phyloP scores from a whole-genome alignment of 2,888 invertebrate species.

The Acronicta psi region DNA sequence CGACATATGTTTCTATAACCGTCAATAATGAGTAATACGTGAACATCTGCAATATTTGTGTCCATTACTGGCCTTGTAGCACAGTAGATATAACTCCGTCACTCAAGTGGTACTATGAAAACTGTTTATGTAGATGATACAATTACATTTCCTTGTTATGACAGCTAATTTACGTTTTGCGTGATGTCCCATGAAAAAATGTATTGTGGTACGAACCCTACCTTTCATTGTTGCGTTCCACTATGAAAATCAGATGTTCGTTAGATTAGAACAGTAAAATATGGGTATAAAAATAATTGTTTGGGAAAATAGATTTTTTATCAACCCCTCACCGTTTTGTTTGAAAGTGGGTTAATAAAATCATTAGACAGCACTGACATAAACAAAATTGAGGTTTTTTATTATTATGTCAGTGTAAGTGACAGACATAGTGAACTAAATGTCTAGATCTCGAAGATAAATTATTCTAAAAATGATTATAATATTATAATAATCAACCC shows the following conservation, averaged over 20 bases:
- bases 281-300: slow-evolving; percentile 12
- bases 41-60: slow-evolving; percentile 45
- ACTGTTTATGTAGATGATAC: slow-evolving; percentile 51
- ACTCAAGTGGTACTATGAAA: slow-evolving; percentile 43
- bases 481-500: too few relatives aligned
- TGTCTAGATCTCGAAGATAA: too few relatives aligned
- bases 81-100: slow-evolving; percentile 33
- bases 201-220: slow-evolving; percentile 47
- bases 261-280: slow-evolving; percentile 31
- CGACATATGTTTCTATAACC: slow-evolving; percentile 49
- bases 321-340: neutral
- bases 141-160: slow-evolving; percentile 51
- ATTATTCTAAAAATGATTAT: too few relatives aligned
- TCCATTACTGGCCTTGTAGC: slow-evolving; percentile 43
- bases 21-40: slow-evolving; percentile 49
- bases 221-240: slow-evolving; percentile 53
- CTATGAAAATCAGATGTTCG: slow-evolving; percentile 41
- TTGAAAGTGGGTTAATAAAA: neutral
- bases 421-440: too few relatives aligned
- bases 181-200: slow-evolving; percentile 54
- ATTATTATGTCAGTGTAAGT: neutral
- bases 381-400: neutral
- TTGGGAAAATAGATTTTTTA: slow-evolving; percentile 26
- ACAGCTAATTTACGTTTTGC: slow-evolving; percentile 61
- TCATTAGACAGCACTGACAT: neutral